phyloP scores from a whole-genome alignment of 2,113 vertebrate genomes.

The Pteronura brasiliensis region DNA sequence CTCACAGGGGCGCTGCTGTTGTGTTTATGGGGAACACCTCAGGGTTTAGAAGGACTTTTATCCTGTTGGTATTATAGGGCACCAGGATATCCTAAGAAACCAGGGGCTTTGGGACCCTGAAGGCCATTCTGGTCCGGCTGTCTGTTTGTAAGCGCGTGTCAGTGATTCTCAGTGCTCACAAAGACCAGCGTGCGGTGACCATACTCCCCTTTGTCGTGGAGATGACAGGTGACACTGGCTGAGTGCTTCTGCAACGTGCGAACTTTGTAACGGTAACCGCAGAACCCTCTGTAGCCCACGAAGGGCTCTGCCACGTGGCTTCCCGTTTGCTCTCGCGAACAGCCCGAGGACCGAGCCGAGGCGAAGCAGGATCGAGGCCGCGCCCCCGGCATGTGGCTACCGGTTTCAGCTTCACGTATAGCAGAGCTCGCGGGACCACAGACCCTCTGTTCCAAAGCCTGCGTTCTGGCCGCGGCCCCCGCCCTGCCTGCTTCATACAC shows the following conservation, averaged over 20 bases:
- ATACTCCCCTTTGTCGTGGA: background rate
- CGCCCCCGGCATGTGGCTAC: accelerated
- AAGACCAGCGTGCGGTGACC: too few species aligned
- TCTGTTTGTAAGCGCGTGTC: background rate
- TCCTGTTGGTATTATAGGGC: background rate
- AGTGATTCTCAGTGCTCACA: background rate
- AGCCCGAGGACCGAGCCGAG: background rate
- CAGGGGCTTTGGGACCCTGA: background rate
- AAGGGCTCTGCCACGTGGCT: background rate
- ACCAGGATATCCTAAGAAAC: too few species aligned
- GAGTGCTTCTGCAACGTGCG: too few species aligned
- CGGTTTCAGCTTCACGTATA: background rate
- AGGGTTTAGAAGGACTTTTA: background rate
- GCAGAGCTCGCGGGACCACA: accelerated
- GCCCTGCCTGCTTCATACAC: accelerated
- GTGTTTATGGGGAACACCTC: background rate
- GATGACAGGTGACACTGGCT: background rate
- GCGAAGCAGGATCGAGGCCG: accelerated
- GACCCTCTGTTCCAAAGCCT: background rate
- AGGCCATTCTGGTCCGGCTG: accelerated
- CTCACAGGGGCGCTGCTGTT: background rate
- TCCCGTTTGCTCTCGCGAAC: background rate
- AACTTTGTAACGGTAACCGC: accelerated
- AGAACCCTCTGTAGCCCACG: accelerated
- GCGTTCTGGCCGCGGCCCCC: accelerated